Conservation (phyloP, 2,888 invertebrate species). For the Aleiodes testaceus region DNA sequence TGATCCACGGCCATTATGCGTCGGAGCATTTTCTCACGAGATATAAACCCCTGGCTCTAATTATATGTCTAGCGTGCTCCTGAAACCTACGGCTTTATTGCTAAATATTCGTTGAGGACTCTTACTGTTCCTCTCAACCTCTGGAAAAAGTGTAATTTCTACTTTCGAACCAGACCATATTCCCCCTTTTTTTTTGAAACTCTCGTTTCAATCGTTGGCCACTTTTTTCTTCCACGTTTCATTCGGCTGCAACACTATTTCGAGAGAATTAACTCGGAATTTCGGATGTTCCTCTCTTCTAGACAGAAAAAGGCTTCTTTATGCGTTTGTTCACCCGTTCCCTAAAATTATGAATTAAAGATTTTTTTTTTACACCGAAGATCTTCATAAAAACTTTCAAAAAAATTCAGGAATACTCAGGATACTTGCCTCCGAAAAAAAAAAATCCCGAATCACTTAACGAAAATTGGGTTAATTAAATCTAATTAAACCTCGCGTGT, state of each 20-base stretch:
- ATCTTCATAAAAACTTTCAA: too few relatives aligned
- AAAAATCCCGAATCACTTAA: background rate
- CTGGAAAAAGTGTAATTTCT: constrained; percentile 59
- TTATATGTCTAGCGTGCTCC: constrained; percentile 71
- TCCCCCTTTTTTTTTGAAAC: background rate
- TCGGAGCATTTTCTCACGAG: constrained; percentile 69
- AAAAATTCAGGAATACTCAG: too few relatives aligned
- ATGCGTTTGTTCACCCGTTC: constrained; percentile 29
- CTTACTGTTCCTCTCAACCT: constrained; percentile 33
- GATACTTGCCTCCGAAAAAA: too few relatives aligned
- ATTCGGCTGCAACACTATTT: too few relatives aligned
- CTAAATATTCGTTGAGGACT: constrained; percentile 57
- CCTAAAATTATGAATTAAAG: background rate
- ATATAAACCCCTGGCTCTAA: constrained; percentile 63
- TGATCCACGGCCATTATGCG: constrained; percentile 67
- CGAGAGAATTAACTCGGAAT: too few relatives aligned
- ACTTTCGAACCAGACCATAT: constrained; percentile 46
- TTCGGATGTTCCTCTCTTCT: too few relatives aligned
- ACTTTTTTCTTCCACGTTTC: too few relatives aligned
- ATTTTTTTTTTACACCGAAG: too few relatives aligned
- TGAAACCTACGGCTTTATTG: constrained; percentile 68
- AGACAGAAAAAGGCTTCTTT: background rate
- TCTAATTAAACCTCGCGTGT: too few relatives aligned
- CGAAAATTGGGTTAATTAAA: too few relatives aligned
- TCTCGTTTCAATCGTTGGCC: too few relatives aligned